These are phyloP conservation scores for Zaprionus camerounensis DNA, from an alignment of 1,140 invertebrate genomes.

Conservation along the genomic window DNA sequence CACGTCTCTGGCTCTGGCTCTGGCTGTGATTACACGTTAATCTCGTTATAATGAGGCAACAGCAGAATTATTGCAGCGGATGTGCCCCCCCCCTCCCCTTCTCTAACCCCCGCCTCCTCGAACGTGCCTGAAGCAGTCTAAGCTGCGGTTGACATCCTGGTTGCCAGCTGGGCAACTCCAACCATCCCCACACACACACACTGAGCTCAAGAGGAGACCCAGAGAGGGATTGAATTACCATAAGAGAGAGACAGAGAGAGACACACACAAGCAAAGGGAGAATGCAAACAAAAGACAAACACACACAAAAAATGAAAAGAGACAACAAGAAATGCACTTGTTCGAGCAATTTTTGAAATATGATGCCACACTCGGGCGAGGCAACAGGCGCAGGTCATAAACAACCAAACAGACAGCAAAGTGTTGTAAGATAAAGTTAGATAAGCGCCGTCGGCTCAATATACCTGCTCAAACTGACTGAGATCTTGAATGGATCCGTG, in stretches of 20 bases:
- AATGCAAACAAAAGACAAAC: not conserved
- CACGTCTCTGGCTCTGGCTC: slow-evolving; percentile 26
- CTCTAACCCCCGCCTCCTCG: not conserved
- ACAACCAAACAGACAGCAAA: slow-evolving; percentile 65
- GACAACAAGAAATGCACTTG: slow-evolving; percentile 66
- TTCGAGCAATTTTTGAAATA: slow-evolving; percentile 69
- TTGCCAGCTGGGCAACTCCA: slow-evolving; percentile 67
- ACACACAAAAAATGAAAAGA: slow-evolving; percentile 6
- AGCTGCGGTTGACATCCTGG: slow-evolving; percentile 77
- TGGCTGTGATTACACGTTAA: slow-evolving; percentile 74
- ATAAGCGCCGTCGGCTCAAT: slow-evolving; percentile 60
- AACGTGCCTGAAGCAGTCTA: slow-evolving; percentile 50
- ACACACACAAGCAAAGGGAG: not conserved
- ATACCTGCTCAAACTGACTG: slow-evolving; percentile 30
- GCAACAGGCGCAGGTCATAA: slow-evolving; percentile 67
- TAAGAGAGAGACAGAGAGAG: slow-evolving; percentile 34
- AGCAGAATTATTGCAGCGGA: slow-evolving; percentile 66
- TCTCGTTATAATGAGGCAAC: slow-evolving; percentile 77
- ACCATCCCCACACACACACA: slow-evolving; percentile 18
- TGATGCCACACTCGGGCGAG: slow-evolving; percentile 59
- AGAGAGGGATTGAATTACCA: slow-evolving; percentile 66
- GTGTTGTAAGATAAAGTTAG: slow-evolving; percentile 78
- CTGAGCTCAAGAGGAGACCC: slow-evolving; percentile 41
- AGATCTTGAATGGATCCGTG: slow-evolving; percentile 21
- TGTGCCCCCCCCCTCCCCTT: slow-evolving; percentile 37